Base-by-base conservation (phyloP, 2,113 vertebrate genomes). In the Arothron firmamentum region DNA sequence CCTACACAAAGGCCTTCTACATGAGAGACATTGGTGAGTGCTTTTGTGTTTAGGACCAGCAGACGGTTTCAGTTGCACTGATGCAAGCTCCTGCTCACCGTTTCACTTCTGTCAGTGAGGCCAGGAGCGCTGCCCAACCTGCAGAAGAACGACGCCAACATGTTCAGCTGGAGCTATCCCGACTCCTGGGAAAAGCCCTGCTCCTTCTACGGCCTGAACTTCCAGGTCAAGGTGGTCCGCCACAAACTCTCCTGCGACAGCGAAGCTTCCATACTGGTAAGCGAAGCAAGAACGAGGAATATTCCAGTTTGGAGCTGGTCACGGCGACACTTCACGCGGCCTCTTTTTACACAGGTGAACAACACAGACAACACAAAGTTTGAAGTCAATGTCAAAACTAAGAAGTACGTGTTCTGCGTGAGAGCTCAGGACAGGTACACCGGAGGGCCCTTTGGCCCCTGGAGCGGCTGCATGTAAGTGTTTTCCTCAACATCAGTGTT, bases 1-100 rank as follows among this genome's bases (percentile, higher is more conserved):
- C 64, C 15, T 90, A 91, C 75, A 56, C 53, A 1, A 87, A 46
- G 55, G 11, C 13, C 1, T 91, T 91, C 76, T 87, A 76, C 84
- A 71, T 92, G 53, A 68, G 68, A 60, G 88, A 91, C 1, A 91
- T 92, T 6, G 85, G 91, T 91, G 65, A 56, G 81, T 57, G 17
- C 12, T 34, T 53, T 34, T 53, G 51, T 8, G n/a, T 53, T 7
- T 28, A 28, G 25, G 25, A 28, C 25, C 25, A 28, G 6, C 25
- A 6, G 6, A 14, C 21, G 2, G 16, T 16, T 6, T 53, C 6
- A 6, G 23, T 31, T 51, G 49, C 3, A 14, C n/a, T 15, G 4
- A n/a, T 53, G 12, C 18, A 31, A 34, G 17, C 41, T 47, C 5
- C 1, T 14, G 43, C 10, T 42, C 38, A 19, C 8, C 47, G 4